Conservation (phyloP, 2,113 vertebrate species). For the Brachyistius frenatus region DNA sequence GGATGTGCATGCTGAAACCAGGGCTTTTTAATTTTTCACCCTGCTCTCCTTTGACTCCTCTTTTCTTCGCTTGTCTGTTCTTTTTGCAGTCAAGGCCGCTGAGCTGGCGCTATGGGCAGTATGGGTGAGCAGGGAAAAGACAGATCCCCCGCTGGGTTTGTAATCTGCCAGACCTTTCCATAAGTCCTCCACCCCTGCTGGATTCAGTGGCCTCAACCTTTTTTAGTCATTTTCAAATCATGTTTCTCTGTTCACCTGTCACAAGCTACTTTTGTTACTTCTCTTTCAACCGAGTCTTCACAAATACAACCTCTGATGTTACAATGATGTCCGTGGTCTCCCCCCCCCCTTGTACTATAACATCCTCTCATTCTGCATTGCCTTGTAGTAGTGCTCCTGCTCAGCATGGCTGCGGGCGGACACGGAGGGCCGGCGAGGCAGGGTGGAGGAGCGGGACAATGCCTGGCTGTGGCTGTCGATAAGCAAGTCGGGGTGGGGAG, state of each 20-base stretch:
- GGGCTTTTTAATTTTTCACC: constrained; percentile 39
- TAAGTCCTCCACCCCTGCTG: constrained; percentile 17
- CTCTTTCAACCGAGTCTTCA: constrained; percentile 31
- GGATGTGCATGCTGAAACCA: constrained; percentile 28
- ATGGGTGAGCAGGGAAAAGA: constrained; percentile 19
- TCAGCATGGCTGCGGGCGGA: constrained; percentile 79
- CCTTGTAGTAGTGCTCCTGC: constrained; percentile 84
- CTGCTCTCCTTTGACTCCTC: constrained; percentile 3
- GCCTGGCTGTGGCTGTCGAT: constrained; percentile 80
- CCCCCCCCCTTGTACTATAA: constrained; percentile 56
- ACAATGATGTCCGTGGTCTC: neutral
- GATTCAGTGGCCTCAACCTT: constrained; percentile 24
- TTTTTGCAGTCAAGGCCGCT: constrained; percentile 29
- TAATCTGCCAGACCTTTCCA: constrained; percentile 49
- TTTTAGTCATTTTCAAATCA: constrained; percentile 29
- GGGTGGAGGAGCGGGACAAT: constrained; percentile 86
- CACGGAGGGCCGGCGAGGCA: constrained; percentile 85
- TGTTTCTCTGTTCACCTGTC: constrained; percentile 27
- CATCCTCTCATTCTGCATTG: constrained; percentile 80
- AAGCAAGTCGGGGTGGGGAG: constrained; percentile 87
- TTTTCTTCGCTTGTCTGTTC: constrained; percentile 42
- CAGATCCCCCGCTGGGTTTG: constrained; percentile 46
- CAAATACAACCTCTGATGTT: constrained; percentile 30
- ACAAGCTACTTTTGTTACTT: constrained; percentile 20
- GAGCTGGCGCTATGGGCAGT: constrained; percentile 45